Conservation (phyloP, 1,140 invertebrate species). For the Holotrichia oblita region DNA sequence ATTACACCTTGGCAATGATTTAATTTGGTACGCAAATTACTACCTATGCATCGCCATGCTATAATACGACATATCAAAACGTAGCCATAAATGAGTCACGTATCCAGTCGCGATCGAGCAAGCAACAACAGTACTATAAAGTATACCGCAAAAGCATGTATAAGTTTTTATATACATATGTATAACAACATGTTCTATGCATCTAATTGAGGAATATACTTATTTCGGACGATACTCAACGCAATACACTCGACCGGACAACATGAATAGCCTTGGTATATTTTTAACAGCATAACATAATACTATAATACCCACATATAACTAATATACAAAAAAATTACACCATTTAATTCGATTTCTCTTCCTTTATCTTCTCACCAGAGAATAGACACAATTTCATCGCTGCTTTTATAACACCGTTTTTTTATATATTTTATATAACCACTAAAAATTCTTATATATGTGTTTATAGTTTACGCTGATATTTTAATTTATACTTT, state of each 20-base stretch:
- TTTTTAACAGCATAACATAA: neutral
- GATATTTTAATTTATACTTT: neutral
- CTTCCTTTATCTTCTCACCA: neutral
- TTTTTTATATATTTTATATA: slow-evolving; percentile 17
- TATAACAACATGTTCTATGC: neutral
- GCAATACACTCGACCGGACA: neutral
- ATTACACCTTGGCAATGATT: neutral
- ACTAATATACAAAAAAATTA: neutral
- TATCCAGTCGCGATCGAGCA: neutral
- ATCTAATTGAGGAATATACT: neutral
- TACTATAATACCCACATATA: neutral
- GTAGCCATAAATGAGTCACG: neutral
- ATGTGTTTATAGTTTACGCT: neutral
- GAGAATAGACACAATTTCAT: slow-evolving; percentile 9
- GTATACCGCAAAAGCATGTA: neutral
- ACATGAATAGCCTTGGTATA: slow-evolving; percentile 31
- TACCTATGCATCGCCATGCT: neutral
- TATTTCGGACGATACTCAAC: neutral
- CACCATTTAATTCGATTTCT: neutral
- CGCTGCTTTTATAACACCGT: slow-evolving; percentile 17
- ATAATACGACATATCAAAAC: neutral
- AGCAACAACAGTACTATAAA: neutral
- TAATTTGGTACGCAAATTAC: slow-evolving; percentile 29
- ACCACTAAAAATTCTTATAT: neutral
- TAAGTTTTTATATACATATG: neutral